These are phyloP conservation scores for Tetramorium bicarinatum DNA, from an alignment of 2,888 invertebrate genomes.

Conservation along the genomic window DNA sequence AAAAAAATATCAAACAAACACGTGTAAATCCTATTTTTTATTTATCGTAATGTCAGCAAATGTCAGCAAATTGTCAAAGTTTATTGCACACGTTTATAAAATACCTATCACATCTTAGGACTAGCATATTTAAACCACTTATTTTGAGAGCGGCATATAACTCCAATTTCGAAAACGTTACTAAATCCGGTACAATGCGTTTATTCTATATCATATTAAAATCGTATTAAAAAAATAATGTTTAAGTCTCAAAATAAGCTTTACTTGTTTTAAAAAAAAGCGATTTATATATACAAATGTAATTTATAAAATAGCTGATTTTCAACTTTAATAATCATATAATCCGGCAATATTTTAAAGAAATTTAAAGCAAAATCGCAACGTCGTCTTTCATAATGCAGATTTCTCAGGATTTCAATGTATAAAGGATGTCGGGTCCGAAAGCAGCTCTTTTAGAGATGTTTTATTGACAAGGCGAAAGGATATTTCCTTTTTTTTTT, in stretches of 20 bases:
- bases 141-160: not conserved
- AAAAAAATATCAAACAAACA: not conserved
- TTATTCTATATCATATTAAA: not conserved
- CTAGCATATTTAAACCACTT: conserved; percentile 13
- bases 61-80: not conserved
- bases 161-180: not conserved
- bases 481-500: conserved; percentile 19
- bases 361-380: not conserved
- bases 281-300: not conserved
- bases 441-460: conserved; percentile 26
- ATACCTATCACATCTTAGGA: not conserved
- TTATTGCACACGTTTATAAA: not conserved
- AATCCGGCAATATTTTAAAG: not conserved
- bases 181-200: not conserved
- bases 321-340: conserved; percentile 3
- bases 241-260: not conserved
- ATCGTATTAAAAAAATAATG: not conserved
- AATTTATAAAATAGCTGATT: not conserved
- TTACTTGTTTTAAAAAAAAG: not conserved
- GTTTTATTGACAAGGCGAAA: conserved; percentile 35
- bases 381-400: conserved; percentile 1
- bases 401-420: conserved; percentile 45
- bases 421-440: conserved; percentile 5
- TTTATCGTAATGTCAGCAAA: not conserved
- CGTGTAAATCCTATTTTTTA: not conserved